Percentiles rank a stretch among this genome's conserved stretches.
phyloP scores from a whole-genome alignment of 2,113 vertebrate genomes.

The Chiloscyllium plagiosum region DNA sequence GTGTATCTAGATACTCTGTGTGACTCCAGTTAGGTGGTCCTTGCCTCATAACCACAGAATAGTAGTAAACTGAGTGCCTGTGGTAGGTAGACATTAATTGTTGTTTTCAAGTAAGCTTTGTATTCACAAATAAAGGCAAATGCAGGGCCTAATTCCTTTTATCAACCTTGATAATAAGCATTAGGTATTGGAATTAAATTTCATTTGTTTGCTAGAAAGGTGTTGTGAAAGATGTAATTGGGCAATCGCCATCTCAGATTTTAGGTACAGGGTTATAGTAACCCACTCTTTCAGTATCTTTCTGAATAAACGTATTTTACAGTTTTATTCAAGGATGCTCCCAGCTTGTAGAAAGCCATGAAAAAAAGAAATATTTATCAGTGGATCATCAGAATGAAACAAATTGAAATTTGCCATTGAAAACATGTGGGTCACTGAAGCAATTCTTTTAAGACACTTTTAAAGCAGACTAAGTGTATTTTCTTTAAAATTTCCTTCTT shows the following conservation, averaged over 20 bases:
- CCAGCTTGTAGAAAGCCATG: no score
- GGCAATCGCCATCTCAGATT: not conserved
- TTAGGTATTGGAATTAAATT: not conserved
- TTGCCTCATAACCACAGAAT: not conserved
- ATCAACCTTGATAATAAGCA: not conserved
- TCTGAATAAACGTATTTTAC: not conserved
- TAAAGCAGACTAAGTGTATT: no score
- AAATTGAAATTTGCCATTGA: no score
- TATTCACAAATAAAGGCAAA: not conserved
- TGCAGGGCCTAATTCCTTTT: not conserved
- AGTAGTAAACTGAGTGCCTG: not conserved
- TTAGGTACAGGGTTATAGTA: not conserved
- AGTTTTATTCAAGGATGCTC: not conserved
- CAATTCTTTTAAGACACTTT: no score
- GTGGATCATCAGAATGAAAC: no score
- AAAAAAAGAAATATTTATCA: no score
- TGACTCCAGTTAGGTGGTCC: not conserved
- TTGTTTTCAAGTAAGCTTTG: not conserved
- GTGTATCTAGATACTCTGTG: not conserved
- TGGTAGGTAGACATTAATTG: not conserved
- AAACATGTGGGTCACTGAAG: no score
- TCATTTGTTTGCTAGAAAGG: not conserved
- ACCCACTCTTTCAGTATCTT: not conserved
- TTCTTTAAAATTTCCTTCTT: no score
- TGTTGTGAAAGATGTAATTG: not conserved